These are phyloP conservation scores for Crotalus horridus DNA, from an alignment of 2,113 vertebrate species.

Conservation along the genomic window DNA sequence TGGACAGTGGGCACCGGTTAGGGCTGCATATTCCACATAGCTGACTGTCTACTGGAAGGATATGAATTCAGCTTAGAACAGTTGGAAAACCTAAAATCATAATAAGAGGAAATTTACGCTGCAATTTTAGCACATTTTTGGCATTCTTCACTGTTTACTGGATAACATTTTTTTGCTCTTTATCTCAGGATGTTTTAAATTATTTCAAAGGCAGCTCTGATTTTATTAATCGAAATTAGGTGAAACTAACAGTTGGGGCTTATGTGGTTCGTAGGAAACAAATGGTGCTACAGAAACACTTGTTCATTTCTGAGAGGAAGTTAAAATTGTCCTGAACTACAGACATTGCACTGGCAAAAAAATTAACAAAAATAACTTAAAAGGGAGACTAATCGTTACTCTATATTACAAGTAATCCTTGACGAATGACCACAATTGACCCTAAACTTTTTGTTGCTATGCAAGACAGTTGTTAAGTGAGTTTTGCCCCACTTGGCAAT, in stretches of 20 bases:
- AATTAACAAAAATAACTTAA: neutral
- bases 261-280: neutral
- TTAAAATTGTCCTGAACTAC: neutral
- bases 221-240: constrained; percentile 13
- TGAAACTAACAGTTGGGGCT: neutral
- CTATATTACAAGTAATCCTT: neutral
- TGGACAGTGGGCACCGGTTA: neutral
- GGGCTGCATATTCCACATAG: constrained; percentile 2
- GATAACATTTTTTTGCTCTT: neutral
- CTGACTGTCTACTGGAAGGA: neutral
- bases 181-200: neutral
- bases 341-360: neutral
- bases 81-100: neutral
- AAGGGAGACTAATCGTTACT: neutral
- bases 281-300: neutral
- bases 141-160: neutral
- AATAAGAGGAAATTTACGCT: neutral
- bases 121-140: neutral
- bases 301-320: neutral
- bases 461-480: no score
- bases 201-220: constrained; percentile 5
- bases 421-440: no score
- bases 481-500: no score
- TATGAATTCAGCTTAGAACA: neutral
- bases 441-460: no score